phyloP scores from a whole-genome alignment of 2,888 invertebrate genomes.

The Parapristionchus giblindavisi region DNA sequence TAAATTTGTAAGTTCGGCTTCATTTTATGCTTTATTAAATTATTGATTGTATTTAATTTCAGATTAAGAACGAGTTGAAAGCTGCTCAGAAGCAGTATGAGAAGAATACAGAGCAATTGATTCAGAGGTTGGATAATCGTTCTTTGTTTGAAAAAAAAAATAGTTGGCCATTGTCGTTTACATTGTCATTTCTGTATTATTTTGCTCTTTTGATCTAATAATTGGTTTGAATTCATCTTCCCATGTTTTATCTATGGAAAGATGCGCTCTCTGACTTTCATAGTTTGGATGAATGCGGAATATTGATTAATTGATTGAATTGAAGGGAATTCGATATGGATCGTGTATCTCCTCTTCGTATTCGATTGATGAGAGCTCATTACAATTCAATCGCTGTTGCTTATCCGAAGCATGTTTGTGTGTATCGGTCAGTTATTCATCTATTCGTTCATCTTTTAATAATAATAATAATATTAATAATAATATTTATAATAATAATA shows the following conservation, averaged over 20 bases:
- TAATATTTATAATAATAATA: no score
- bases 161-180: background rate
- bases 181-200: background rate
- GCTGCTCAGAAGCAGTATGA: conserved; percentile 23
- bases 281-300: no score
- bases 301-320: no score
- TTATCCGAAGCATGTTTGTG: conserved; percentile 92
- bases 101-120: conserved; percentile 4
- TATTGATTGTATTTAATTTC: background rate
- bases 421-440: conserved; percentile 79
- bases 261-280: no score
- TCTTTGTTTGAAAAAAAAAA: background rate
- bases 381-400: conserved; percentile 98
- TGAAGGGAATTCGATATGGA: conserved; percentile 31
- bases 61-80: conserved; percentile 40
- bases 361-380: conserved; percentile 92
- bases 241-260: background rate
- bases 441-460: conserved; percentile 14
- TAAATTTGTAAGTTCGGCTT: conserved; percentile 47
- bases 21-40: background rate
- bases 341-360: conserved; percentile 82
- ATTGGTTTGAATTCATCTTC: no score
- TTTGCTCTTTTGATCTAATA: background rate
- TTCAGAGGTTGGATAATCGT: background rate
- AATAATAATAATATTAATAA: no score